A percentile compares a stretch with the other conserved stretches of the same genome.
Evolutionary conservation across 1,140 invertebrate genomes (phyloP).

Genomic region (Ladona fulva): DNA sequence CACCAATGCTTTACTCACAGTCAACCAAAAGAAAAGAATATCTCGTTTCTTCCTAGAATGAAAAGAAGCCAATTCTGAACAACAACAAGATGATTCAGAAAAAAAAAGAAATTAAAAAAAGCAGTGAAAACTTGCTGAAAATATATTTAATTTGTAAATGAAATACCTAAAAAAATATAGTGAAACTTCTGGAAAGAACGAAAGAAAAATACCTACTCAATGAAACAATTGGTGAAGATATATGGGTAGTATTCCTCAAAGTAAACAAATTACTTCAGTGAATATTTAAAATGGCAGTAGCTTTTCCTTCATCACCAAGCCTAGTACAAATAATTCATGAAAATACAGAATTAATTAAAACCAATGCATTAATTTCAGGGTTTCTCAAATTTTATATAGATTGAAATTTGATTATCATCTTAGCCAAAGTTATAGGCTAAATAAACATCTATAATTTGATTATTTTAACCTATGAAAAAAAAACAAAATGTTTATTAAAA

Average conservation of each 20-base stretch:
- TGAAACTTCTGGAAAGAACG: neutral
- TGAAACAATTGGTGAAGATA: neutral
- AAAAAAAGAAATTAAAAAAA: neutral
- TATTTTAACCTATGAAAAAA: too few relatives aligned
- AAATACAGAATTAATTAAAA: neutral
- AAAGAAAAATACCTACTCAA: constrained; percentile 4
- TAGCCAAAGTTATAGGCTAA: too few relatives aligned
- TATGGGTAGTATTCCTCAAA: neutral
- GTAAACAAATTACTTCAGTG: neutral
- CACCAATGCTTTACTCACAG: too few relatives aligned
- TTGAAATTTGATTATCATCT: too few relatives aligned
- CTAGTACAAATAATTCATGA: neutral
- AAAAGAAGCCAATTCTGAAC: neutral
- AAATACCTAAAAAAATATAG: neutral
- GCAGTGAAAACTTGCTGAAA: neutral
- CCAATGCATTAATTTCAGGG: neutral
- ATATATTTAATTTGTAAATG: neutral
- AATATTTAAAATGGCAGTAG: neutral
- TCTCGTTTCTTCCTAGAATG: neutral
- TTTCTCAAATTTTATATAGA: too few relatives aligned
- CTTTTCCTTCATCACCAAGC: neutral
- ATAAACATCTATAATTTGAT: too few relatives aligned
- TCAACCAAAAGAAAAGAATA: too few relatives aligned
- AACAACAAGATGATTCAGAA: neutral
- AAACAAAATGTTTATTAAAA: too few relatives aligned